Evolutionary conservation across 2,113 vertebrate species (phyloP), one percentile per base, ranked within the genome.

Genomic region (Psittacus erithacus): DNA sequence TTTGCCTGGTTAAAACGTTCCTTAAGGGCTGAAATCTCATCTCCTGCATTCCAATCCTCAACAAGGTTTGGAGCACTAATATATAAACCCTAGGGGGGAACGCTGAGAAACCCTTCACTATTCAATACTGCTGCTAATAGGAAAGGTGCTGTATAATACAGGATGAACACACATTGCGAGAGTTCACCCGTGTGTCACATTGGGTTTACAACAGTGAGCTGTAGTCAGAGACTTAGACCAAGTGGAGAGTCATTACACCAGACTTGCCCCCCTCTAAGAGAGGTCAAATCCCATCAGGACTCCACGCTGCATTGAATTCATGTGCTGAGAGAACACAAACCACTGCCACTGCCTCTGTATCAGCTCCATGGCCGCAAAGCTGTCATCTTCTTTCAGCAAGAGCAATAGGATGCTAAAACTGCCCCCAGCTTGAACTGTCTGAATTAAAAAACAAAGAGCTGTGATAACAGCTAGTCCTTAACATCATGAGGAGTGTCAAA

Each of bases 11-110:
- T 81, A 57, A 65, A 71, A 46, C 38, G 6, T 23, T 80, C 79
- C 90, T 85, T 29, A 62, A 89, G 81, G 80, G 70, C 77, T 89
- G 77, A 78, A 93, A 91, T 80, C 70, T 87, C 86, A 76, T 87
- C 88, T 82, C 77, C 74, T 17, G n/a, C 83, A n/a, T 91, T 83
- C 82, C 93, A 80, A 27, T 28, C 67, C 60, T 29, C 24, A 86
- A 35, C 44, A 57, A 75, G 74, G 65, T 64, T 79, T 89, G 67
- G 28, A 82, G 63, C 74, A 62, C 23, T 65, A 16, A 82, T 85
- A 82, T 86, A 60, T 62, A 94, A 93, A 75, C 79, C 50, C 73
- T 31, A 31, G 43, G 77, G 69, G 39, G 5, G n/a, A 25, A 25
- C 0, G 3, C 11, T 75, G 88, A 90, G 69, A 86, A 96, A 82